A percentile compares a stretch with the other conserved stretches of the same genome.
phyloP scores from a whole-genome alignment of 2,888 invertebrate genomes.

The Rosalia funebris region DNA sequence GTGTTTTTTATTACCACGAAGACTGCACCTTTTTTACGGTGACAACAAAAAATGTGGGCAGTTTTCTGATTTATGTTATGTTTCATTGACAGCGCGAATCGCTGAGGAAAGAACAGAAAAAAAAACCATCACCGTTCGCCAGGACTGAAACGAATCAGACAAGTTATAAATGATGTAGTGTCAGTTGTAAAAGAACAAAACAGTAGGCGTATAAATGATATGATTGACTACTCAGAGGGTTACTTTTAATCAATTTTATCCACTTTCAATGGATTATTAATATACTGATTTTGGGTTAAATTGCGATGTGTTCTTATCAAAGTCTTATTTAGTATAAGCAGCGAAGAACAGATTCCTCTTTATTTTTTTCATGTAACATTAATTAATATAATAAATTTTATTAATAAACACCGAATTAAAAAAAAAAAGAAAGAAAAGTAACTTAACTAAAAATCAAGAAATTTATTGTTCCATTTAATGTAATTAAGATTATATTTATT shows the following conservation, averaged over 20 bases:
- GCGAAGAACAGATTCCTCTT: no score
- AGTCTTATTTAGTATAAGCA: no score
- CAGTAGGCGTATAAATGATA: not conserved
- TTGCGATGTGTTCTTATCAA: no score
- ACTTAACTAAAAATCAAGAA: no score
- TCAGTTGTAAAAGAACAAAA: not conserved
- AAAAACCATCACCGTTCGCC: not conserved
- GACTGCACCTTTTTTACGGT: not conserved
- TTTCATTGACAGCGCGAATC: not conserved
- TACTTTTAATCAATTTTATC: not conserved
- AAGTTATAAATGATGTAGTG: constrained; percentile 4
- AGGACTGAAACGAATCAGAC: not conserved
- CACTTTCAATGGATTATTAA: not conserved
- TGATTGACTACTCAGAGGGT: not conserved
- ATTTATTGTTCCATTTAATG: no score
- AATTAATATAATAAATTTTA: no score
- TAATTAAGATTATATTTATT: no score
- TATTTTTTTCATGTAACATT: no score
- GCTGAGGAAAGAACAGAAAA: not conserved
- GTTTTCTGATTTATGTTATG: not conserved
- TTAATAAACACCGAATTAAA: no score
- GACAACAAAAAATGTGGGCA: not conserved
- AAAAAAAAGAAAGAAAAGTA: no score
- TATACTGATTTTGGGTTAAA: no score
- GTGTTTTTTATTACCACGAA: not conserved